Evolutionary conservation across 1,140 invertebrate species (phyloP).

Genomic region (Aricia agestis): DNA sequence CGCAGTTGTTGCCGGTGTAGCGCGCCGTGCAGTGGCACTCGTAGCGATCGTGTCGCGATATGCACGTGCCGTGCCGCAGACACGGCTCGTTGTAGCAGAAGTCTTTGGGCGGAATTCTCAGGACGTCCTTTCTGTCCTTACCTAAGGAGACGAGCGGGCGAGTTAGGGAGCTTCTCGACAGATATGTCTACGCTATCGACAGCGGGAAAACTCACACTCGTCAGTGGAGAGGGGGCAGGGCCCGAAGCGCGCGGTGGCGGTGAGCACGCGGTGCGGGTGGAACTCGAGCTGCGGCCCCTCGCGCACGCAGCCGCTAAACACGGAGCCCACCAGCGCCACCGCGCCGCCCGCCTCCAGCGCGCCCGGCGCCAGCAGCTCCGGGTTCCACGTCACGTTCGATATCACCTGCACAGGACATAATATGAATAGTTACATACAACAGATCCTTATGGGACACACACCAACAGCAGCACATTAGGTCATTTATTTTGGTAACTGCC

Average conservation of each 20-base stretch:
- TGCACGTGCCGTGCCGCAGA: constrained; percentile 86
- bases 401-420: constrained; percentile 76
- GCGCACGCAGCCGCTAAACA: constrained; percentile 88
- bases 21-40: constrained; percentile 86
- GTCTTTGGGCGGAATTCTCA: constrained; percentile 78
- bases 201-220: constrained; percentile 78
- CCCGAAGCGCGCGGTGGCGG: constrained; percentile 84
- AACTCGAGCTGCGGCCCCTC: constrained; percentile 90
- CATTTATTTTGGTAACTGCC: too few species aligned
- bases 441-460: too few species aligned
- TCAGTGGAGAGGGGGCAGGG: constrained; percentile 83
- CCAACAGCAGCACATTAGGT: too few species aligned
- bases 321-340: constrained; percentile 84
- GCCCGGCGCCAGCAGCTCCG: constrained; percentile 82
- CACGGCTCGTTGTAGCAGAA: constrained; percentile 88
- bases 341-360: constrained; percentile 80
- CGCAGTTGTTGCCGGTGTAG: constrained; percentile 90
- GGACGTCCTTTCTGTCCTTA: constrained; percentile 69
- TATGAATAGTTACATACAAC: too few species aligned
- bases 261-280: constrained; percentile 78
- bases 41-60: constrained; percentile 83
- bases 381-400: constrained; percentile 87
- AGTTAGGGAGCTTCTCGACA: too few species aligned
- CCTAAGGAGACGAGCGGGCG: constrained; percentile 40
- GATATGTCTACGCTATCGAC: too few species aligned